A percentile compares a stretch with the other conserved stretches of the same genome.
Evolutionary conservation across 2,888 invertebrate species (phyloP).

Genomic region (Carabus problematicus): DNA sequence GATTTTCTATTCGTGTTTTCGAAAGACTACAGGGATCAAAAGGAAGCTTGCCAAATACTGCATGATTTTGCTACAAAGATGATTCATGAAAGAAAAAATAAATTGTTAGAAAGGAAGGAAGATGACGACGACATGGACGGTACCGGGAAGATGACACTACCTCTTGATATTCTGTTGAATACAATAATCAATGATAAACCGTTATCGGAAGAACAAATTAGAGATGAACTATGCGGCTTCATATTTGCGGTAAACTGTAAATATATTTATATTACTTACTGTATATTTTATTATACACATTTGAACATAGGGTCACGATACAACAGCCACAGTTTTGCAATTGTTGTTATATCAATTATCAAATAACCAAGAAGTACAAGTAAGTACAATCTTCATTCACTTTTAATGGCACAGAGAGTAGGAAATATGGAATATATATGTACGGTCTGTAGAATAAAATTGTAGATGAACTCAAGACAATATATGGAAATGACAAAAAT

Average conservation of each 20-base stretch:
- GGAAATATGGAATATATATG: background rate
- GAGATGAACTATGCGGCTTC: constrained; percentile 45
- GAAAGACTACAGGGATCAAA: no score
- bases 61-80: no score
- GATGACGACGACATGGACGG: no score
- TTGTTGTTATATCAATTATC: constrained; percentile 56
- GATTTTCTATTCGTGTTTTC: no score
- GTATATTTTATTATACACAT: background rate
- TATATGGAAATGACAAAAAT: constrained; percentile 47
- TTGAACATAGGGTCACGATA: constrained; percentile 53
- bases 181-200: constrained; percentile 47
- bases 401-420: background rate
- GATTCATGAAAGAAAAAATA: no score
- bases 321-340: constrained; percentile 55
- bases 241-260: no score
- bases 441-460: constrained; percentile 51
- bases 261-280: background rate
- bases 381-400: no score
- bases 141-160: constrained; percentile 1
- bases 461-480: constrained; percentile 50
- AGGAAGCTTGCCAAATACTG: no score
- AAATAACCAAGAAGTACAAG: constrained; percentile 45
- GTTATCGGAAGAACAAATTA: constrained; percentile 51
- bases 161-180: constrained; percentile 54
- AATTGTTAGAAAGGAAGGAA: no score